Evolutionary conservation across 1,140 invertebrate species (phyloP), one percentile per base, ranked within the genome.

Genomic region (Drosophila simulans): DNA sequence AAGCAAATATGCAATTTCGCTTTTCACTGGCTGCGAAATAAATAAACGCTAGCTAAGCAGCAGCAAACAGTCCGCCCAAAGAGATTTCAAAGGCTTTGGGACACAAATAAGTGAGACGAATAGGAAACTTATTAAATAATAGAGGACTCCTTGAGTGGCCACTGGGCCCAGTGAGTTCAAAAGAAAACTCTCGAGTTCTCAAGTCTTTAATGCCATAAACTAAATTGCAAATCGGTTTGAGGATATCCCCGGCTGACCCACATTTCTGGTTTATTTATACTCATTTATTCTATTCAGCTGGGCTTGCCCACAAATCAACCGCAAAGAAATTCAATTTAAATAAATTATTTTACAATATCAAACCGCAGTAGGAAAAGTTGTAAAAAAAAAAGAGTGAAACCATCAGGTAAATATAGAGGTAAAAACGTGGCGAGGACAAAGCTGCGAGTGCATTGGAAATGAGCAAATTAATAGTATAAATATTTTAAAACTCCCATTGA

Each of bases 1-100:
- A 88, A 88, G 84, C 84, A 88, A 88, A 88, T 88, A 88, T 88
- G 84, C 84, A 88, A 88, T 89, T 88, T 88, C 60, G 77, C 76
- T 88, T 89, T 80, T 49, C 27, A 42, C 71, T 45, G 13, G 51
- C n/a, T 48, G 37, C 15, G 46, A 49, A 63, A 78, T 53, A 82
- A 72, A 75, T 80, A 57, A 45, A 60, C 37, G 52, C 55, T 62
- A 52, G 25, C 46, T 11, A 51, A 48, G 22, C 45, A 49, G 20
- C 20, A 22, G 20, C 17, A 49, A 27, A 3, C 25, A 49, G 46
- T 25, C 20, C 10, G 46, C 13, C 42, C 27, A 49, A 66, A 52
- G 42, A 46, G 34, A 40, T 63, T n/a, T 48, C 31, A 39, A 53
- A 56, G 45, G 57, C 43, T 22, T 45, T 17, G 20, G 15, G 10